These are phyloP conservation scores for Uropsilus gracilis DNA, from an alignment of 2,113 vertebrate species.

Conservation along the genomic window DNA sequence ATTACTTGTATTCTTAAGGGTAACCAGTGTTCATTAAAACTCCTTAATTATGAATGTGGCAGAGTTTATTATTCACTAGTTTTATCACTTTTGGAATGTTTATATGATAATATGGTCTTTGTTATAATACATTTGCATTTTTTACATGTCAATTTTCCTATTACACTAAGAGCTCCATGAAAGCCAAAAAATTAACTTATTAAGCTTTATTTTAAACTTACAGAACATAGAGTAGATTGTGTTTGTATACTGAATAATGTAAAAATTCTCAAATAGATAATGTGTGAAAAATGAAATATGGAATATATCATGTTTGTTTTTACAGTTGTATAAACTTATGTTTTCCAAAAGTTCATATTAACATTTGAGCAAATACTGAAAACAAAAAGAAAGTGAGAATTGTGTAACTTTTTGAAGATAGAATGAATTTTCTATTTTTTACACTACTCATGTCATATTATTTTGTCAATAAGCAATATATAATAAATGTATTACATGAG, in stretches of 20 bases:
- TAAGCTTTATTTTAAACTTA: not conserved
- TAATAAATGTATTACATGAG: not conserved
- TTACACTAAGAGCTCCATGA: not conserved
- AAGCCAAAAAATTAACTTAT: not conserved
- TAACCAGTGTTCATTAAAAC: constrained; percentile 1
- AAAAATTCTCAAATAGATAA: not conserved
- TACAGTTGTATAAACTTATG: not conserved
- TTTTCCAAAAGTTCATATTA: not conserved
- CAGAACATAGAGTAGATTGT: not conserved
- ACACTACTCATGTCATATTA: not conserved
- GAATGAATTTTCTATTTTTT: not conserved
- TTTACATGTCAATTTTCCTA: not conserved
- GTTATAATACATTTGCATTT: not conserved
- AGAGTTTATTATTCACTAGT: not conserved
- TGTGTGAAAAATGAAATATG: not conserved
- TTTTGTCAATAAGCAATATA: not conserved
- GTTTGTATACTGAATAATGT: not conserved
- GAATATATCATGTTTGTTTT: not conserved
- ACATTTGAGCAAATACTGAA: not conserved
- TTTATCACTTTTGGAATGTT: not conserved
- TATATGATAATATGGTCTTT: not conserved
- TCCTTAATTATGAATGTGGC: not conserved
- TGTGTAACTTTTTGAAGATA: not conserved
- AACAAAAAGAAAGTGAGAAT: not conserved
- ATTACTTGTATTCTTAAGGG: not conserved